These are phyloP conservation scores for Odontophorus gujanensis DNA, from an alignment of 2,113 vertebrate genomes.

Conservation along the genomic window DNA sequence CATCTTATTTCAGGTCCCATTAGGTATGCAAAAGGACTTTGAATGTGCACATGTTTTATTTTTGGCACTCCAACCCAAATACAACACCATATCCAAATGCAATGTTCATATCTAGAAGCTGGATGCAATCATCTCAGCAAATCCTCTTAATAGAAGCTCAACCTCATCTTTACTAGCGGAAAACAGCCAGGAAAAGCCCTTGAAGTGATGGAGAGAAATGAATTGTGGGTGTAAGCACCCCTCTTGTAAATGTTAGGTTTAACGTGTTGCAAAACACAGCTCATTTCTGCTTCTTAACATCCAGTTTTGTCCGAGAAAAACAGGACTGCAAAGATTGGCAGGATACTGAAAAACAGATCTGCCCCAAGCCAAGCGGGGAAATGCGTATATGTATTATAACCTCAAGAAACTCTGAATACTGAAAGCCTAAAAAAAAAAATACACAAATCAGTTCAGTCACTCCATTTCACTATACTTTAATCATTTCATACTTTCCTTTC, in stretches of 20 bases:
- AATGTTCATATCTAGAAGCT: neutral
- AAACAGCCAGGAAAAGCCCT: neutral
- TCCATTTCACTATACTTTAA: neutral
- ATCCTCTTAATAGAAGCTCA: neutral
- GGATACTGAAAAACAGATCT: neutral
- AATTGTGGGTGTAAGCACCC: neutral
- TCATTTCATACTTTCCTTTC: neutral
- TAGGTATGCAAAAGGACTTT: neutral
- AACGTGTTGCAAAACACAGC: rapidly evolving
- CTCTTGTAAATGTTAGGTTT: neutral
- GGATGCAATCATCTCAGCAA: neutral
- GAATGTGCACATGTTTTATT: neutral
- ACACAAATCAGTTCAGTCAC: rapidly evolving
- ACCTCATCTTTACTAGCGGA: neutral
- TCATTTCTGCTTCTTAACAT: neutral
- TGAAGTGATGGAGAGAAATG: neutral
- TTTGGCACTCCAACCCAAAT: neutral
- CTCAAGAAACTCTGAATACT: neutral
- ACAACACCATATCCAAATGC: neutral
- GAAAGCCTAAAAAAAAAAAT: neutral
- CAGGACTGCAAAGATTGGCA: neutral
- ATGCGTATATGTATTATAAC: neutral
- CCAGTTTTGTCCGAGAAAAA: neutral
- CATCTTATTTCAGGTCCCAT: neutral
- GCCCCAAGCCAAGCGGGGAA: rapidly evolving